These are phyloP conservation scores for Embidobia sp. DNA, from an alignment of 2,888 invertebrate genomes.

Conservation along the genomic window DNA sequence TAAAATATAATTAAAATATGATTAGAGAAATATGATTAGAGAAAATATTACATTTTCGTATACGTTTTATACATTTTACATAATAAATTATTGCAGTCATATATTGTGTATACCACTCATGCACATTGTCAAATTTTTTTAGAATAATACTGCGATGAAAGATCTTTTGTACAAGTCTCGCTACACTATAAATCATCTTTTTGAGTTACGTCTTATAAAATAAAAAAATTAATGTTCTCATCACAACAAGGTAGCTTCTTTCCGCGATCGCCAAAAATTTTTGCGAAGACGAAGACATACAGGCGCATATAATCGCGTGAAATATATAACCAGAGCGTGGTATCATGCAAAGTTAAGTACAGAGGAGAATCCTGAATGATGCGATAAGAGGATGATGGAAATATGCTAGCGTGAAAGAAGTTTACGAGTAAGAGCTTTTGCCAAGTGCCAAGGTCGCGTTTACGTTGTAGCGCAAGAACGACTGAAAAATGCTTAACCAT, in stretches of 20 bases:
- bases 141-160: conserved; percentile 6
- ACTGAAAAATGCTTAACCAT: no score
- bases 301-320: conserved; percentile 23
- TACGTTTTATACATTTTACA: no score
- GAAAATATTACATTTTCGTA: no score
- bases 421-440: conserved; percentile 38
- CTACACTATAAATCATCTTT: conserved; percentile 18
- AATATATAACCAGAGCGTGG: conserved; percentile 32
- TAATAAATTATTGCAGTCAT: no score
- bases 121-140: background rate
- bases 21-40: no score
- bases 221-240: conserved; percentile 14
- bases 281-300: background rate
- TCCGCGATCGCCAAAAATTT: conserved; percentile 6
- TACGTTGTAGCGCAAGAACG: conserved; percentile 1
- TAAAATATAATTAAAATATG: no score
- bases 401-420: conserved; percentile 37
- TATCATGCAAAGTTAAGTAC: conserved; percentile 48
- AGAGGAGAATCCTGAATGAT: conserved; percentile 40
- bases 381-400: conserved; percentile 49
- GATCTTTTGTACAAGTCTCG: conserved; percentile 1
- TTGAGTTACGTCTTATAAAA: background rate
- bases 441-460: conserved; percentile 32
- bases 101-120: no score
- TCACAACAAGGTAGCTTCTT: conserved; percentile 24